phyloP scores from a whole-genome alignment of 2,113 vertebrate species.

The Neotoma lepida region DNA sequence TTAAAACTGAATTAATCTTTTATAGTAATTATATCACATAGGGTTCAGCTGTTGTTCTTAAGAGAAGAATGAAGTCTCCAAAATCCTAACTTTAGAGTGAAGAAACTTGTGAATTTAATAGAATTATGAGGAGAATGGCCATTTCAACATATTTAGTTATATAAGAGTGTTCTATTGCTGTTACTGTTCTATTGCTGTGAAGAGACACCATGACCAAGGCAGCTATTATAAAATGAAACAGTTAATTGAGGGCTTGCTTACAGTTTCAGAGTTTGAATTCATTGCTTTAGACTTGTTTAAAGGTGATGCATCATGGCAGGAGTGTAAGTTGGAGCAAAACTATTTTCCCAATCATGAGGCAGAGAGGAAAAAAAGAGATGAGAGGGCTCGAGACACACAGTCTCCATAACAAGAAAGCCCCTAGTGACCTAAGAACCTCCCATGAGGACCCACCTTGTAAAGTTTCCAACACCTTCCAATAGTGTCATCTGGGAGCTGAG shows the following conservation, averaged over 20 bases:
- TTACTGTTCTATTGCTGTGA: neutral
- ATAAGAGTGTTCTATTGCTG: too few relatives aligned
- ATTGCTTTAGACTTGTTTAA: neutral
- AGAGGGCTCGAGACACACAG: neutral
- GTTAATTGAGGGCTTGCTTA: neutral
- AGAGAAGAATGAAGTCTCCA: too few relatives aligned
- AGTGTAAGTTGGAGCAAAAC: neutral
- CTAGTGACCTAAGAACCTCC: neutral
- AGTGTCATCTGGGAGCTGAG: neutral
- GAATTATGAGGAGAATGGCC: too few relatives aligned
- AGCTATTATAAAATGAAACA: neutral
- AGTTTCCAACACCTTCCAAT: neutral
- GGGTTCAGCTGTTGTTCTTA: too few relatives aligned
- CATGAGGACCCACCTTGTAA: neutral
- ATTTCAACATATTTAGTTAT: too few relatives aligned
- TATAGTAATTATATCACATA: too few relatives aligned
- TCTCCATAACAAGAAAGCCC: neutral
- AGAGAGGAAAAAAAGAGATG: neutral
- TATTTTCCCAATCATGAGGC: neutral
- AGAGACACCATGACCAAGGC: neutral
- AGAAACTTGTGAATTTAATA: too few relatives aligned
- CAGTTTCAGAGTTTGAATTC: neutral
- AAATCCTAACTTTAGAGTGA: too few relatives aligned
- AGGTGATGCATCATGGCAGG: neutral
- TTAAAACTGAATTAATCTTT: too few relatives aligned